Percentiles rank a stretch among this genome's conserved stretches.
phyloP scores from a whole-genome alignment of 2,797 vertebrate species.

The Huso huso region DNA sequence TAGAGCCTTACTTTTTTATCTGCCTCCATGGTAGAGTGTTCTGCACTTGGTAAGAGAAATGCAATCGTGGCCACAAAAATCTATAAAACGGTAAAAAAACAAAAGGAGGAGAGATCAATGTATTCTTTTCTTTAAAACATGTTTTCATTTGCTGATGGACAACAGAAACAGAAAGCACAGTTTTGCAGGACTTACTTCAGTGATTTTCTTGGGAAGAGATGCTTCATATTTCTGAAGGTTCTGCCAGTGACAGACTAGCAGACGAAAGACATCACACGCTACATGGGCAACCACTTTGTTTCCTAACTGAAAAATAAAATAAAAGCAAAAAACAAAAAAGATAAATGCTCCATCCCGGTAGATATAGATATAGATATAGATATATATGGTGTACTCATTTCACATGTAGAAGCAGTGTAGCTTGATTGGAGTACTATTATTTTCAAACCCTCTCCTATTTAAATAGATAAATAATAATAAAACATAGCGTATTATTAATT shows the following conservation, averaged over 20 bases:
- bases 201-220: slow-evolving; percentile 81
- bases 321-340: no score
- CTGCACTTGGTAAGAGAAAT: slow-evolving; percentile 89
- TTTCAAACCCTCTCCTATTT: no score
- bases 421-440: no score
- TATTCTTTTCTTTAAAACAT: no score
- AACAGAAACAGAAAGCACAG: not conserved
- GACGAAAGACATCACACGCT: slow-evolving; percentile 86
- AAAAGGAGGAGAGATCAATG: no score
- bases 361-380: no score
- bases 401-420: no score
- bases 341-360: no score
- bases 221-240: slow-evolving; percentile 76
- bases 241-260: slow-evolving; percentile 87
- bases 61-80: slow-evolving; percentile 94
- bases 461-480: no score
- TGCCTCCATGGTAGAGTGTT: slow-evolving; percentile 82
- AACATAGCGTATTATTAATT: no score
- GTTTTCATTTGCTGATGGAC: not conserved
- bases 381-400: no score
- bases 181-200: slow-evolving; percentile 65
- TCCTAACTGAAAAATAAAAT: slow-evolving; percentile 62
- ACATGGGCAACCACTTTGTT: slow-evolving; percentile 90
- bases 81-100: slow-evolving; percentile 50
- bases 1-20: slow-evolving; percentile 85